phyloP scores from a whole-genome alignment of 2,113 vertebrate species.

The Arizona elegans region DNA sequence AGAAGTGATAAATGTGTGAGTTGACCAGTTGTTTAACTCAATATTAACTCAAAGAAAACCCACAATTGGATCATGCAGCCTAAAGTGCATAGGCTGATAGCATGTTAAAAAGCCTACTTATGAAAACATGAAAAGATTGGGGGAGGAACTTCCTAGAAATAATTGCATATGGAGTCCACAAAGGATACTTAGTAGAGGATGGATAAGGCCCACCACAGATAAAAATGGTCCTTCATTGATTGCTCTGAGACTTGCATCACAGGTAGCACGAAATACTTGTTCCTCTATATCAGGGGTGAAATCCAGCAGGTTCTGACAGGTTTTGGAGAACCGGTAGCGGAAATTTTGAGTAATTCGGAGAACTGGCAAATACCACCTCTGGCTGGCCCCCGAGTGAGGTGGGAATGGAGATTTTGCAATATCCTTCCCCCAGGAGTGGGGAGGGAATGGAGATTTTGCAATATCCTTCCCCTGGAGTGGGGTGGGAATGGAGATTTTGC shows the following conservation, averaged over 20 bases:
- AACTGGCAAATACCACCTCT: too few relatives aligned
- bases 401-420: too few relatives aligned
- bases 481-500: too few relatives aligned
- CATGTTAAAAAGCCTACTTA: background rate
- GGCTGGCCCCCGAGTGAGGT: too few relatives aligned
- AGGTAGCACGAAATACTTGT: background rate
- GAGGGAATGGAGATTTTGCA: too few relatives aligned
- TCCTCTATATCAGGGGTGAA: background rate
- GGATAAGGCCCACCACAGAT: background rate
- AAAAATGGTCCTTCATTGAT: background rate
- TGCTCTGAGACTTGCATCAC: background rate
- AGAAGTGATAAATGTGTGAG: background rate
- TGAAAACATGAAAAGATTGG: background rate
- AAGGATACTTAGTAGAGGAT: background rate
- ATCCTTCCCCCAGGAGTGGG: too few relatives aligned
- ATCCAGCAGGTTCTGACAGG: too few relatives aligned
- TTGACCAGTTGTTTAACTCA: background rate
- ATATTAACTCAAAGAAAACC: background rate
- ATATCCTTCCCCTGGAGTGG: too few relatives aligned
- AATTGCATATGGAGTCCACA: background rate
- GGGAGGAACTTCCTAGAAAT: background rate
- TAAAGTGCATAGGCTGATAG: background rate
- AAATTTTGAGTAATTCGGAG: too few relatives aligned
- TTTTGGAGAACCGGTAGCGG: too few relatives aligned
- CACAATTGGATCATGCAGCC: background rate